Evolutionary conservation across 1,140 invertebrate genomes (phyloP), one percentile per base, ranked within the genome.

Genomic region (Ips nitidus): DNA sequence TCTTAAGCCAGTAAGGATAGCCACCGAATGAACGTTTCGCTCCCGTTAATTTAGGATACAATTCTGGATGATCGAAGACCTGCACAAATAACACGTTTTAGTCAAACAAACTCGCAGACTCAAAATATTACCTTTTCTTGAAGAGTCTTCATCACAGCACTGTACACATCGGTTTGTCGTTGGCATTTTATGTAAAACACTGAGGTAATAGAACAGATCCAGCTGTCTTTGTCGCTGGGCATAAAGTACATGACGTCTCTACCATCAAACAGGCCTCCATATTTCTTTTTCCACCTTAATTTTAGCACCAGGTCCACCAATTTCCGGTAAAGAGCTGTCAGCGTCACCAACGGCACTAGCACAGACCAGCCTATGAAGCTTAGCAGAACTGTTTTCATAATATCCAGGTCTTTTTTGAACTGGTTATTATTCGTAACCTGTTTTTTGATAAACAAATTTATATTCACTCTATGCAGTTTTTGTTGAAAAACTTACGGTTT

Each of bases 1-100:
- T 47, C 7, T 61, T 61, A 3, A 61, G 5, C 59, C 59, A 61
- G 40, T 61, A 61, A 47, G 41, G 41, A 22, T 61, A 61, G 2
- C 59, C 59, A 3, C 59, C 59, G 37, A 22, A 61, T 6, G 2
- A 2, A 47, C 50, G 45, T 8, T 45, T 37, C 6, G 37, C 41
- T 4, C 42, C 8, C 4, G 41, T 61, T n/a, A 61, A 38, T 45
- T 61, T 61, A 1, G 59, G 59, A 61, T 61, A 43, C 2, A 8
- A n/a, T 8, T 61, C 59, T 45, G 59, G 42, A 47, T 45, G 2
- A 43, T 43, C 45, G 50, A 61, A 61, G 37, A 61, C 36, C 59
- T 61, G 38, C 1, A 47, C 37, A 61, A 7, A 41, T 5, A 40
- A 59, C 47, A 8, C 22, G 47, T 7, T 7, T 50, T 8, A 50